Conservation (phyloP, 2,888 invertebrate genomes). For the Campoletis raptor region DNA sequence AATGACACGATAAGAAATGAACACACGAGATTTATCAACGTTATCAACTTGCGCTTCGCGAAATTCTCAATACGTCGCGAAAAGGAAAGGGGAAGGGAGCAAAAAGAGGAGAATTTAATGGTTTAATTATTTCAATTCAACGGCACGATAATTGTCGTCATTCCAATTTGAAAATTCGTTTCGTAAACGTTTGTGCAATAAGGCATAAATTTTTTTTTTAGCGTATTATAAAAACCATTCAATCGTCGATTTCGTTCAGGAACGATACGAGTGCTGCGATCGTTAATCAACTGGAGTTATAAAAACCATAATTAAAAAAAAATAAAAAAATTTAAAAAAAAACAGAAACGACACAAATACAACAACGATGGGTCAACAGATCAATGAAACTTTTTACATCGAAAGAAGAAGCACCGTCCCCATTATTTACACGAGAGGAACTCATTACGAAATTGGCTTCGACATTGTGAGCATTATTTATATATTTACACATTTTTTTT, state of each 20-base stretch:
- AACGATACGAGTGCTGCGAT: not conserved
- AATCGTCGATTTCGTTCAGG: not conserved
- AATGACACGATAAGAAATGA: slow-evolving; percentile 24
- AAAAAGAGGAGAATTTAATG: not conserved
- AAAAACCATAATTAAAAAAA: slow-evolving; percentile 11
- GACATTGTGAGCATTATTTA: slow-evolving; percentile 90
- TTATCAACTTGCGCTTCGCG: slow-evolving; percentile 7
- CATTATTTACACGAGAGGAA: slow-evolving; percentile 91
- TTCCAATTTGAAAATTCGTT: not conserved
- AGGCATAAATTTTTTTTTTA: not conserved
- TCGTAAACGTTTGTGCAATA: not conserved
- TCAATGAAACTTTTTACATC: slow-evolving; percentile 60
- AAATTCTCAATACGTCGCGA: not conserved
- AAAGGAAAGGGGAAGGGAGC: not conserved
- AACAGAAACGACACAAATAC: slow-evolving; percentile 46
- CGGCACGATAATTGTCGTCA: not conserved
- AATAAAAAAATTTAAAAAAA: not conserved
- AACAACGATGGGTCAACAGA: slow-evolving; percentile 57
- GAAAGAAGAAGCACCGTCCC: slow-evolving; percentile 89
- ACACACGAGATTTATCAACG: not conserved
- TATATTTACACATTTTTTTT: slow-evolving; percentile 37
- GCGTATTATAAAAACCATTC: not conserved
- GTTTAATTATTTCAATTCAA: not conserved
- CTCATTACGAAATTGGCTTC: slow-evolving; percentile 94
- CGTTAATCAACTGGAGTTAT: not conserved